A percentile compares a stretch with the other conserved stretches of the same genome.
Conservation (phyloP, 64 coral and sea anemone species). For the Porites australiensis region DNA sequence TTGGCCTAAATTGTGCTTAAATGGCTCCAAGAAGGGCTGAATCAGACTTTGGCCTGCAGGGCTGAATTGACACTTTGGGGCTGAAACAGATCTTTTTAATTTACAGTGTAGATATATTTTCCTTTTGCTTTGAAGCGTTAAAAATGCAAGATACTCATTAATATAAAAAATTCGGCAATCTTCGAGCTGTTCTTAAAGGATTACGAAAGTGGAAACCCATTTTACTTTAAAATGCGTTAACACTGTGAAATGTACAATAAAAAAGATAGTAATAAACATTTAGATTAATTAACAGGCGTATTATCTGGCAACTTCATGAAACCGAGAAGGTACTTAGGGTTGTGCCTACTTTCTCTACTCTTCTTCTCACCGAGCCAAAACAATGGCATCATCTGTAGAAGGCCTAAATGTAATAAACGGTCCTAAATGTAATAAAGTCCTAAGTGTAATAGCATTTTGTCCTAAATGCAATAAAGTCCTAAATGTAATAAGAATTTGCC, state of each 20-base stretch:
- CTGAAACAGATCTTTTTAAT: too few species aligned
- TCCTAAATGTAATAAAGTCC: too few species aligned
- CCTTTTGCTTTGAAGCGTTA: not conserved
- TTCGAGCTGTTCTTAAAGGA: conserved; percentile 17
- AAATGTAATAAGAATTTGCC: too few species aligned
- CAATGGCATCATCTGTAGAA: too few species aligned
- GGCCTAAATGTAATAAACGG: too few species aligned
- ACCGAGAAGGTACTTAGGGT: conserved; percentile 1
- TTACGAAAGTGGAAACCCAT: conserved; percentile 7
- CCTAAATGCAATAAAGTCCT: too few species aligned
- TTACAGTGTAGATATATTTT: conserved; percentile 17
- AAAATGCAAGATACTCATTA: not conserved
- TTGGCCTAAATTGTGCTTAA: too few species aligned
- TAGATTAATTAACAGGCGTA: conserved; percentile 13
- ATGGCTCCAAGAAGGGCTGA: too few species aligned
- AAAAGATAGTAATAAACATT: conserved; percentile 14
- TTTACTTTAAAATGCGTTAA: conserved; percentile 5
- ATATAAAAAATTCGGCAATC: not conserved
- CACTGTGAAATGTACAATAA: conserved; percentile 3
- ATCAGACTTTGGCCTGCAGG: too few species aligned
- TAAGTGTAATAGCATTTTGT: too few species aligned
- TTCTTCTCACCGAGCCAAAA: conserved; percentile 6
- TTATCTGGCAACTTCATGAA: conserved; percentile 14
- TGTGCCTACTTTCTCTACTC: not conserved
- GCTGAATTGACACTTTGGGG: too few species aligned